phyloP scores from a whole-genome alignment of 2,113 vertebrate genomes.

The Forbesichthys papilliferus region DNA sequence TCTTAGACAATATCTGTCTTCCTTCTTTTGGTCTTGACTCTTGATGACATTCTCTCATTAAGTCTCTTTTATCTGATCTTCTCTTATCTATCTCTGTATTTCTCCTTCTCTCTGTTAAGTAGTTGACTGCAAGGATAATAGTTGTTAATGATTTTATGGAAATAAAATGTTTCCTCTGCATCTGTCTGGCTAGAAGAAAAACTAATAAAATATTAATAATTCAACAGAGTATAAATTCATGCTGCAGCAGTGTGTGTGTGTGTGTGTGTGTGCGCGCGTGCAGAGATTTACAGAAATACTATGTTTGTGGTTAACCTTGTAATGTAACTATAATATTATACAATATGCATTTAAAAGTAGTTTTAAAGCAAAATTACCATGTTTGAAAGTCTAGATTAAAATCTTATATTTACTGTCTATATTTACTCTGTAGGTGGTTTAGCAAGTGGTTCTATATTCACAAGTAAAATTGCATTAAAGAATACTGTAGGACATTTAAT shows the following conservation, averaged over 20 bases:
- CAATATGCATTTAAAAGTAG: slow-evolving; percentile 18
- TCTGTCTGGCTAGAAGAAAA: slow-evolving; percentile 42
- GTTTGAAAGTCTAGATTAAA: slow-evolving; percentile 10
- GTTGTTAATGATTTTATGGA: slow-evolving; percentile 47
- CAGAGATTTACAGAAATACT: background rate
- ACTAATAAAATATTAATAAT: slow-evolving; percentile 46
- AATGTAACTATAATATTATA: slow-evolving; percentile 29
- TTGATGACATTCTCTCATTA: background rate
- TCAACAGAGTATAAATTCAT: slow-evolving; percentile 48
- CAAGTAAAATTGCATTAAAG: no score
- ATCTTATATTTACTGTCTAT: slow-evolving; percentile 35
- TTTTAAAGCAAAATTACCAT: slow-evolving; percentile 10
- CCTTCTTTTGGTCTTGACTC: background rate
- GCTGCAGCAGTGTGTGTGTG: slow-evolving; percentile 3
- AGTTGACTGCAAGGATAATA: slow-evolving; percentile 40
- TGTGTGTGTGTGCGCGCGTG: slow-evolving; percentile 11
- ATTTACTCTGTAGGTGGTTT: no score
- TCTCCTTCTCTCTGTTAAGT: slow-evolving; percentile 11
- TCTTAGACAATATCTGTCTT: background rate
- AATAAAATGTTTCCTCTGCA: slow-evolving; percentile 31
- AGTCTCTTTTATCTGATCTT: background rate
- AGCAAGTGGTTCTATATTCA: no score
- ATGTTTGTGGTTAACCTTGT: slow-evolving; percentile 10
- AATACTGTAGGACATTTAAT: background rate
- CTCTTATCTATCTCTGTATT: background rate